Evolutionary conservation across 1,140 invertebrate species (phyloP).

Genomic region (Schlechtendalia chinensis): DNA sequence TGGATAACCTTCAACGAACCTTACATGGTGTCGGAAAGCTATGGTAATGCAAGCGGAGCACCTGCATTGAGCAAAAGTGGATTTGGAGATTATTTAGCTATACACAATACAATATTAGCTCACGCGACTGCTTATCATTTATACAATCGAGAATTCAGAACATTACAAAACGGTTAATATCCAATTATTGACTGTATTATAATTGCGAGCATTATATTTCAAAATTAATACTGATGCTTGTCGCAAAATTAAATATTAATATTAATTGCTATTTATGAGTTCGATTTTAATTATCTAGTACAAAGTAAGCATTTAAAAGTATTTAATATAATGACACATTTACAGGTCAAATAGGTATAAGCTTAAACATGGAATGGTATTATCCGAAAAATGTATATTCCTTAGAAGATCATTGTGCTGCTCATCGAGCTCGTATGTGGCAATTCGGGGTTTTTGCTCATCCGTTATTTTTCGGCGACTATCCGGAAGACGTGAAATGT

Average conservation of each 20-base stretch:
- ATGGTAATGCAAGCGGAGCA: slow-evolving; percentile 56
- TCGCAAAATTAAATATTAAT: too few relatives aligned
- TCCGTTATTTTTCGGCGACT: slow-evolving; percentile 61
- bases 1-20: slow-evolving; percentile 77
- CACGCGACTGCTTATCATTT: slow-evolving; percentile 67
- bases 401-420: slow-evolving; percentile 57
- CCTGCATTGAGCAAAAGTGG: slow-evolving; percentile 60
- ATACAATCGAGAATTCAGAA: slow-evolving; percentile 65
- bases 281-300: slow-evolving; percentile 52
- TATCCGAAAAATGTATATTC: slow-evolving; percentile 57
- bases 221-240: too few relatives aligned
- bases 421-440: slow-evolving; percentile 56
- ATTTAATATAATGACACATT: not conserved
- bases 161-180: slow-evolving; percentile 59
- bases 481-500: slow-evolving; percentile 60
- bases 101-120: slow-evolving; percentile 64
- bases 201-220: too few relatives aligned
- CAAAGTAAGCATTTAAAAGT: not conserved
- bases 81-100: slow-evolving; percentile 62
- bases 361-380: slow-evolving; percentile 58
- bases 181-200: not conserved
- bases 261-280: not conserved
- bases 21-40: slow-evolving; percentile 66
- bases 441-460: slow-evolving; percentile 59
- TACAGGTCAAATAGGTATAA: slow-evolving; percentile 59